These are phyloP conservation scores for Crypturellus undulatus DNA, from an alignment of 2,113 vertebrate species.

Conservation along the genomic window DNA sequence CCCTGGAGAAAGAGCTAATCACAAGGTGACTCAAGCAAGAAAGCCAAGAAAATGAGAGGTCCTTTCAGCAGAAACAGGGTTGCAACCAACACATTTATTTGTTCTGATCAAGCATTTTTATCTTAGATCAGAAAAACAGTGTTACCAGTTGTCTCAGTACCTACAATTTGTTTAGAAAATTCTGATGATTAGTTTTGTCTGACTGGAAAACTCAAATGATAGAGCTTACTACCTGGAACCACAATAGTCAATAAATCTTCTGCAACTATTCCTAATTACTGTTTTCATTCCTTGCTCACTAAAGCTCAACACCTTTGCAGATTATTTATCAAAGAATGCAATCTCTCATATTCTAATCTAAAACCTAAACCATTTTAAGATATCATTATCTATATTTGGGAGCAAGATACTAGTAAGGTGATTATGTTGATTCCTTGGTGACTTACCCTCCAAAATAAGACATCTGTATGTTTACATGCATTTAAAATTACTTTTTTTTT, in stretches of 20 bases:
- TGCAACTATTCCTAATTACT: not conserved
- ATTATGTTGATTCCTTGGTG: not conserved
- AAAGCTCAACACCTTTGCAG: not conserved
- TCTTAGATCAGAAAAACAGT: not conserved
- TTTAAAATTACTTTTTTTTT: not conserved
- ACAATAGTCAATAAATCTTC: not conserved
- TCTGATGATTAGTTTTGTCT: not conserved
- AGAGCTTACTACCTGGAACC: not conserved
- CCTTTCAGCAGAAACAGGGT: not conserved
- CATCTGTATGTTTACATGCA: not conserved
- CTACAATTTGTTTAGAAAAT: not conserved
- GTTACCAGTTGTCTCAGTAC: not conserved
- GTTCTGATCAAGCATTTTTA: not conserved
- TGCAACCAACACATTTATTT: not conserved
- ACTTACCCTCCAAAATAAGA: not conserved
- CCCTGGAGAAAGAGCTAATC: not conserved
- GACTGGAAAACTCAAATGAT: not conserved
- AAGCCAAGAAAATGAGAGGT: rapidly evolving
- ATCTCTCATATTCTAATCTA: not conserved
- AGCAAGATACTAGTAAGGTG: not conserved
- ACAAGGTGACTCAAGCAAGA: not conserved
- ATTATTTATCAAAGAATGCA: not conserved
- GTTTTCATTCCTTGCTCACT: not conserved
- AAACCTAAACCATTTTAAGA: not conserved
- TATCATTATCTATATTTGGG: not conserved